Base-by-base conservation (phyloP, 2,888 invertebrate species). In the Chrysolina oricalcia region DNA sequence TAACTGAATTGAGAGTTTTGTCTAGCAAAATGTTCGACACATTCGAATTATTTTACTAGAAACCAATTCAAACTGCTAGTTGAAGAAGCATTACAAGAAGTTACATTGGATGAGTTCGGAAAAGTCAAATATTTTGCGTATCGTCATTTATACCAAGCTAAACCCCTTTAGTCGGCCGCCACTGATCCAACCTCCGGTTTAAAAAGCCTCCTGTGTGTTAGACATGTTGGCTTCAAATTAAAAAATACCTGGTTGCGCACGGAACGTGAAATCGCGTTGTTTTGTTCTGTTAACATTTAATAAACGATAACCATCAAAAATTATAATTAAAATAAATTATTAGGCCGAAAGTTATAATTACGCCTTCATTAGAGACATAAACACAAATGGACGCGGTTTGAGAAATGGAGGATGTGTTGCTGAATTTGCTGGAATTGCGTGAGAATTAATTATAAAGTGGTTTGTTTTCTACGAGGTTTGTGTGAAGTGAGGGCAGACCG, bases 301-400 rank as follows among this genome's bases (percentile, higher is more conserved):
- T 74, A 74, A 70, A 48, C 66, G 74, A 74, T 71, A 70, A 71
- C 74, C 70, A 74, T 74, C 74, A 66, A 74, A 74, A 74, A 71
- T 71, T 74, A 63, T 74, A 74, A 74, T 74, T 74, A 76, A 76
- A 76, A 67, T 74, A 74, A 76, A 70, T 74, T 70, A 76, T 70
- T 67, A 59, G 59, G 27, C 27, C 35, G 59, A 59, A 59, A 59
- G 59, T 67, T 68, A 69, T 64, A 73, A 73, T 73, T 73, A 73
- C 66, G 46, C 56, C 66, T 66, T 53, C 65, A 72, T 66, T 72
- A 56, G 56, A 59, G 72, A 67, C 50, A 67, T 27, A 23, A 48
- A 23, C 46, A 48, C 48, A 48, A 66, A 66, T 21, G 67, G 67
- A 67, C 8, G 23, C 35, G 46, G 35, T 46, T 46, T 50, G 67